phyloP scores from a whole-genome alignment of 2,113 vertebrate species.

The Platycercus adscitus region DNA sequence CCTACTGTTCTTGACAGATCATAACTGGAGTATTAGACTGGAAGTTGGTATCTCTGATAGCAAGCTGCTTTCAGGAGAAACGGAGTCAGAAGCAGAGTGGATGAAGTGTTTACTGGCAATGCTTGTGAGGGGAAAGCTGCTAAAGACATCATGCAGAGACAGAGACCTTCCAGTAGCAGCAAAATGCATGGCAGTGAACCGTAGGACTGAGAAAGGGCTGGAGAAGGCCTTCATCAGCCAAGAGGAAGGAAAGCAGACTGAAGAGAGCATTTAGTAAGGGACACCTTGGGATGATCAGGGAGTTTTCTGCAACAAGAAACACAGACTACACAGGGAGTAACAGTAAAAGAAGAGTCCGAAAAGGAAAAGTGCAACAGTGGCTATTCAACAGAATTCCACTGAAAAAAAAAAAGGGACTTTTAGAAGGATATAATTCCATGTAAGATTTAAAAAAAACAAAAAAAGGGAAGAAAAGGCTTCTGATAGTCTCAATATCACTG shows the following conservation, averaged over 20 bases:
- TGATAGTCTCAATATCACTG: neutral
- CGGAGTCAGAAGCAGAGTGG: neutral
- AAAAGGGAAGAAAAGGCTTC: neutral
- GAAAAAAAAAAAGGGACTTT: neutral
- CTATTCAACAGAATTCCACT: neutral
- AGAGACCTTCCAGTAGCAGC: neutral
- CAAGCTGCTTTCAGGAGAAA: neutral
- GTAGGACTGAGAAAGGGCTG: neutral
- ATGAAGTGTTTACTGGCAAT: neutral
- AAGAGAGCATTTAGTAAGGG: neutral
- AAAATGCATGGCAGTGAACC: neutral
- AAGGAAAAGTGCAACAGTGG: neutral
- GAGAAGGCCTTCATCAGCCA: neutral
- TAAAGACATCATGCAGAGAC: neutral
- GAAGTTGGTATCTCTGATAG: neutral
- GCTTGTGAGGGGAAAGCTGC: neutral
- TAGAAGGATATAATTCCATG: neutral
- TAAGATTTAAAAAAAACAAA: neutral
- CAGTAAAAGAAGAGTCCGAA: neutral
- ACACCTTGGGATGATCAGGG: neutral
- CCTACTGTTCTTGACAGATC: neutral
- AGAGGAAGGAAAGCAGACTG: neutral
- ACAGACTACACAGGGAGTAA: neutral
- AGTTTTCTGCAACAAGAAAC: neutral
- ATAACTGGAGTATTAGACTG: neutral